Conservation (phyloP, 2,888 invertebrate species). For the Apomyelois bistriatella region DNA sequence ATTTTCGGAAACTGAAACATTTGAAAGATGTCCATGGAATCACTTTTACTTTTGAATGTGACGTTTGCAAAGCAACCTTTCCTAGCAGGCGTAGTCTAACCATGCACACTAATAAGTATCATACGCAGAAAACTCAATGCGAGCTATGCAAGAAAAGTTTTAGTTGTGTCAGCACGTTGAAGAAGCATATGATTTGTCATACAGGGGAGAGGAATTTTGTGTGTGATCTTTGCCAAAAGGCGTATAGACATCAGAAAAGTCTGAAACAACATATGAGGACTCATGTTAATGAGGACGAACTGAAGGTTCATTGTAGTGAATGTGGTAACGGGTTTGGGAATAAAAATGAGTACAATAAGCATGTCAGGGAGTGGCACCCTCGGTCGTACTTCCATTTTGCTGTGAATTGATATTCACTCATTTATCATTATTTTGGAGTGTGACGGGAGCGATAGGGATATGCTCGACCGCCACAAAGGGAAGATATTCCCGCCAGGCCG, state of each 20-base stretch:
- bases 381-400: constrained; percentile 38
- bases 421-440: too few relatives aligned
- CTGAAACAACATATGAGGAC: constrained; percentile 60
- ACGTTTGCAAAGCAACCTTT: constrained; percentile 50
- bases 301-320: constrained; percentile 42
- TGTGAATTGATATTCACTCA: constrained; percentile 12
- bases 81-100: constrained; percentile 49
- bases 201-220: constrained; percentile 49
- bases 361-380: constrained; percentile 55
- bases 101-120: constrained; percentile 57
- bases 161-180: constrained; percentile 53
- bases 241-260: constrained; percentile 70
- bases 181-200: constrained; percentile 54
- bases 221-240: constrained; percentile 69
- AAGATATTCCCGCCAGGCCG: too few relatives aligned
- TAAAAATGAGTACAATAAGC: constrained; percentile 45
- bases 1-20: constrained; percentile 59
- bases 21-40: constrained; percentile 55
- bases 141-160: constrained; percentile 70
- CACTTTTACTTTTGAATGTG: constrained; percentile 55
- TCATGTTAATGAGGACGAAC: constrained; percentile 35
- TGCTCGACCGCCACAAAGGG: too few relatives aligned
- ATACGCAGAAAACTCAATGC: constrained; percentile 65
- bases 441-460: too few relatives aligned
- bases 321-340: constrained; percentile 42